Conservation (phyloP, 2,888 invertebrate genomes). For the Mythimna ferrago region DNA sequence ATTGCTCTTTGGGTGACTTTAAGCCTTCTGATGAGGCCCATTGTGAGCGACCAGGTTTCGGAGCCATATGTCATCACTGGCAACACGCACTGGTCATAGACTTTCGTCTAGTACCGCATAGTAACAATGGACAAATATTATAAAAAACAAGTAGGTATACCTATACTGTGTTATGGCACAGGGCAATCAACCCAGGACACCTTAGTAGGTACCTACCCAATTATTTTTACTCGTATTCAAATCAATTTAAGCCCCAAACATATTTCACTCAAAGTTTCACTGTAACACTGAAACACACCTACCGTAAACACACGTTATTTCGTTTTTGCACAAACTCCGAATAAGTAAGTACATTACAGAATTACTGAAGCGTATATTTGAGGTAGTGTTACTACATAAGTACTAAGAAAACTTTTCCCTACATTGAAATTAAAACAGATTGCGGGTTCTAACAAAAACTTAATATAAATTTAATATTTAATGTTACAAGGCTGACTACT, state of each 20-base stretch:
- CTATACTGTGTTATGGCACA: too few species aligned
- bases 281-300: slow-evolving; percentile 17
- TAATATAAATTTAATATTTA: neutral
- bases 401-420: slow-evolving; percentile 16
- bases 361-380: slow-evolving; percentile 30
- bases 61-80: too few species aligned
- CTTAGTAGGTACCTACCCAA: too few species aligned
- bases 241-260: slow-evolving; percentile 35
- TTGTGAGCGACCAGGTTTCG: too few species aligned
- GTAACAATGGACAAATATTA: too few species aligned
- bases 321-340: slow-evolving; percentile 34
- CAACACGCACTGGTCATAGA: too few species aligned
- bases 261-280: slow-evolving; percentile 35
- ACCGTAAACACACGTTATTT: slow-evolving; percentile 24
- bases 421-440: slow-evolving; percentile 20
- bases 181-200: too few species aligned
- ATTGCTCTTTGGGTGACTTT: too few species aligned
- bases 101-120: too few species aligned
- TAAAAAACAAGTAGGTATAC: too few species aligned
- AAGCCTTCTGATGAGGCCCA: too few species aligned
- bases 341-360: slow-evolving; percentile 27
- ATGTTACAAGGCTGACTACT: neutral
- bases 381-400: slow-evolving; percentile 1
- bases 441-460: neutral
- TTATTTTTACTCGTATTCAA: slow-evolving; percentile 16